Base-by-base conservation (phyloP, 2,113 vertebrate genomes). In the Hippocampus barbouri region DNA sequence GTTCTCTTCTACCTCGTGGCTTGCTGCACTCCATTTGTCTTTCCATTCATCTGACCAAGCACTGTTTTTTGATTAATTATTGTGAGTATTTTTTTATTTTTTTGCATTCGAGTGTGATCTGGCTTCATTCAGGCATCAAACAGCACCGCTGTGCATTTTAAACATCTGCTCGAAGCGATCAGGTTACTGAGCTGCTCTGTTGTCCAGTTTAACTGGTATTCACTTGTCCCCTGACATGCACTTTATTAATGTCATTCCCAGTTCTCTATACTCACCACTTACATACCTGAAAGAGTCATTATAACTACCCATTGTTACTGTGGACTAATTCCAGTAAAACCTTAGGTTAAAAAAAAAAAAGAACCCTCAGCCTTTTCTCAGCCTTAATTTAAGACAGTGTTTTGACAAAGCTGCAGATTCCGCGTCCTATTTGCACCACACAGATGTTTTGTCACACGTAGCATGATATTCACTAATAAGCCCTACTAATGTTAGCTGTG, bases 401-500 rank as follows among this genome's bases (percentile, higher is more conserved):
- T 15, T 56, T 80, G 69, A 62, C 69, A 68, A 47, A 47, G 12
- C 45, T 47, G 12, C 77, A 20, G 72, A 70, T 60, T 20, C 23
- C 20, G 40, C n/a, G 21, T 21, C 40, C 20, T 12, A 23, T 62
- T 43, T 12, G 41, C n/a, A 49, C 25, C 11, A 51, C 57, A 25
- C 23, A 38, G 62, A 65, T 65, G 63, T 65, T 65, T 45, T 65
- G 3, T 12, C 63, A 45, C 63, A 15, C 20, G 18, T 7, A 61
- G 8, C 34, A 62, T 23, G 54, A 57, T 23, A 83, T 76, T 81
- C 71, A 82, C 77, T 34, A 34, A 34, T 68, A 75, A 73, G 81
- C 59, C 59, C 72, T 40, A 88, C 87, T 91, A 89, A 92, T 76
- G 78, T 79, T 81, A 89, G 87, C 74, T 86, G 56, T 91, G 81